phyloP scores from a whole-genome alignment of 2,888 invertebrate species.

The Acrocera orbiculus region DNA sequence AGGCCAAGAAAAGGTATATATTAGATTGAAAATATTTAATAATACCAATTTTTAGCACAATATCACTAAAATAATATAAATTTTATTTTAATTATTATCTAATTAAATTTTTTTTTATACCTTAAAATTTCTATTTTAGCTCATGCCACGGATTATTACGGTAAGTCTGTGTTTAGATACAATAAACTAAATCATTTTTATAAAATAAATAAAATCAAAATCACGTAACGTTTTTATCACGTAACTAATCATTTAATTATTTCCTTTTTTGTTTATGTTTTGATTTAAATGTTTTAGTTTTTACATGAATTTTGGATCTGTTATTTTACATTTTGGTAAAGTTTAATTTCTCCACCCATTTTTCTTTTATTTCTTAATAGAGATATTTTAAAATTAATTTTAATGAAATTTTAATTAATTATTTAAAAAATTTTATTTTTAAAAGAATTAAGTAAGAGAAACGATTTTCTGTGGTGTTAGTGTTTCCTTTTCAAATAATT shows the following conservation, averaged over 20 bases:
- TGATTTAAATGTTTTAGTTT: constrained; percentile 8
- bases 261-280: constrained; percentile 7
- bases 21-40: neutral
- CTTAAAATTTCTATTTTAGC: constrained; percentile 35
- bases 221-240: no score
- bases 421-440: no score
- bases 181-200: neutral
- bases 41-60: constrained; percentile 8
- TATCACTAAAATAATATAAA: neutral
- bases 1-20: constrained; percentile 87
- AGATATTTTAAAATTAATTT: no score
- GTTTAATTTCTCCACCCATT: constrained; percentile 10
- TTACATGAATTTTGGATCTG: no score
- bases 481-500: no score
- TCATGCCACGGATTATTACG: constrained; percentile 97
- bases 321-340: constrained; percentile 24
- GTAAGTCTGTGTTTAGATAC: constrained; percentile 48
- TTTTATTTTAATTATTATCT: constrained; percentile 1
- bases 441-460: no score
- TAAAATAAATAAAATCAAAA: no score
- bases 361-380: constrained; percentile 1
- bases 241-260: no score
- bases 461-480: no score
- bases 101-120: neutral
- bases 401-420: no score